Conservation (phyloP, 2,797 vertebrate species). For the Momotus momota region DNA sequence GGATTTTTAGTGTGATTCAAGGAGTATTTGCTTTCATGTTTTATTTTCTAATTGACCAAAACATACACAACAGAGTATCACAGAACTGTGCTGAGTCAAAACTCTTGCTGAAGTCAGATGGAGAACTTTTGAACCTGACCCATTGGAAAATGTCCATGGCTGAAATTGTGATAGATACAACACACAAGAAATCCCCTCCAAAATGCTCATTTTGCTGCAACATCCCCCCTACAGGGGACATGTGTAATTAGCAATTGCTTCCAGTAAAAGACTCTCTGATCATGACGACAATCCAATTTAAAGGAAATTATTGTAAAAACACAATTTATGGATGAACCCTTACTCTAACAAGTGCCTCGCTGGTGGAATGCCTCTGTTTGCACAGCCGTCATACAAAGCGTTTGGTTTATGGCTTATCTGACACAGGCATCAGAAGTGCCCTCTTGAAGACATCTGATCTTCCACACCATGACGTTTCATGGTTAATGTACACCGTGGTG, state of each 20-base stretch:
- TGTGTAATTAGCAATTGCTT: constrained; percentile 39
- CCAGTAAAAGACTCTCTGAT: constrained; percentile 54
- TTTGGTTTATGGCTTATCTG: background rate
- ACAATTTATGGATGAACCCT: constrained; percentile 38
- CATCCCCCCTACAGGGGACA: constrained; percentile 33
- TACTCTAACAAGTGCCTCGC: constrained; percentile 13
- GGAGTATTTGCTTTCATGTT: constrained; percentile 24
- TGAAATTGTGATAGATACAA: background rate
- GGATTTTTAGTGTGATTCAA: background rate
- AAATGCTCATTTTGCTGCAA: background rate
- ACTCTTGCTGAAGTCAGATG: background rate
- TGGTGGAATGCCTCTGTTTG: background rate
- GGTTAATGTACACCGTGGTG: background rate
- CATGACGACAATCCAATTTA: constrained; percentile 21
- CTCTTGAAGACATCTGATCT: background rate
- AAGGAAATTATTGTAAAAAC: constrained; percentile 30
- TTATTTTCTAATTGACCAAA: constrained; percentile 65
- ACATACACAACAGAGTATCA: background rate
- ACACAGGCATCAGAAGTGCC: background rate
- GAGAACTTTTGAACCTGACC: background rate
- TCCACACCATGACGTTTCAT: background rate
- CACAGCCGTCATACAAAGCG: background rate
- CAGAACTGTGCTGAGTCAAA: constrained; percentile 14
- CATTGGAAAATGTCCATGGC: background rate
- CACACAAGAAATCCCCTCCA: background rate